Conservation (phyloP, 1,140 invertebrate genomes). For the Arctopsyche grandis region DNA sequence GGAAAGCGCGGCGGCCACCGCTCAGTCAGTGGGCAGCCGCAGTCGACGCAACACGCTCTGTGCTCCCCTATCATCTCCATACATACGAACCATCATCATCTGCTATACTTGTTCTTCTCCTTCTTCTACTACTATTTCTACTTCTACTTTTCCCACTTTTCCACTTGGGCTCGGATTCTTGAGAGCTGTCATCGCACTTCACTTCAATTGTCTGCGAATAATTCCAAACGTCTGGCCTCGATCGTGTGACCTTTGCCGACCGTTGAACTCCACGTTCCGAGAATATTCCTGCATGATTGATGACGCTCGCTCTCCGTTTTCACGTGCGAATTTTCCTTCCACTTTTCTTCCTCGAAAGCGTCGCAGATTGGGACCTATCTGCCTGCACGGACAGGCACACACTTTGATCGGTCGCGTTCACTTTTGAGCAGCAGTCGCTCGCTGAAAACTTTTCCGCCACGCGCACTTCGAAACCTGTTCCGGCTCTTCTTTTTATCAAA, state of each 20-base stretch:
- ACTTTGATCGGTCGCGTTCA: no score
- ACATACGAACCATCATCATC: no score
- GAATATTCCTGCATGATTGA: not conserved
- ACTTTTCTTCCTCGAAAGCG: not conserved
- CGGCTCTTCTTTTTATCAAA: no score
- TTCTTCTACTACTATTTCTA: not conserved
- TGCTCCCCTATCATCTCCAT: not conserved
- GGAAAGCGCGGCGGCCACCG: not conserved
- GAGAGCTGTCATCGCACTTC: no score
- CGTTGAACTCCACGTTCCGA: not conserved
- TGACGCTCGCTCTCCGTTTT: not conserved
- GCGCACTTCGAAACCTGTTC: no score
- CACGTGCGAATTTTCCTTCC: not conserved
- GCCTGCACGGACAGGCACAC: no score
- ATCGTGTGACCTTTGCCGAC: not conserved
- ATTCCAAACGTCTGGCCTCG: not conserved
- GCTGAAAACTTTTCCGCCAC: no score
- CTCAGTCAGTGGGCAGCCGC: constrained; percentile 12
- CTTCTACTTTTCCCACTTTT: not conserved
- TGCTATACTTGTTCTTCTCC: not conserved
- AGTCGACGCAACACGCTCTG: not conserved
- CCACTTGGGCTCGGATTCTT: no score
- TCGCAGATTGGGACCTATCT: no score
- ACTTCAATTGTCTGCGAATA: no score
- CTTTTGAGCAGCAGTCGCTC: no score